Evolutionary conservation across 2,797 vertebrate genomes (phyloP).

Genomic region (Dermochelys coriacea): DNA sequence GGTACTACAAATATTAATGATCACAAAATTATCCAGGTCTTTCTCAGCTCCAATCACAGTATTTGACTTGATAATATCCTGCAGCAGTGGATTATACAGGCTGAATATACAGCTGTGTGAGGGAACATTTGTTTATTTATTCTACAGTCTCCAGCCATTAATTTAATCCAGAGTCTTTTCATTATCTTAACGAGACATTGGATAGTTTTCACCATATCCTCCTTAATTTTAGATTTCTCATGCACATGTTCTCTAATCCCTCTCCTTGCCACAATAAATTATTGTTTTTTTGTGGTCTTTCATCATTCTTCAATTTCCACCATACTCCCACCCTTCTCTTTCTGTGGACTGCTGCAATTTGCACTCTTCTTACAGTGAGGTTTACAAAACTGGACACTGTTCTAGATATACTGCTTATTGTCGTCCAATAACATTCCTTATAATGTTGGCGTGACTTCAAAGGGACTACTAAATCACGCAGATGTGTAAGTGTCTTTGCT

Average conservation of each 20-base stretch:
- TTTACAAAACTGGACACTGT: not conserved
- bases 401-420: not conserved
- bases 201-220: not conserved
- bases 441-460: not conserved
- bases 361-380: not conserved
- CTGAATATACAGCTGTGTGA: not conserved
- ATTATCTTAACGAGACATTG: not conserved
- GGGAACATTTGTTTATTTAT: constrained; percentile 40
- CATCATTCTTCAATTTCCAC: not conserved
- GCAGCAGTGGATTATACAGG: constrained; percentile 7
- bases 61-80: constrained; percentile 20
- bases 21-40: not conserved
- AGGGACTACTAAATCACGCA: not conserved
- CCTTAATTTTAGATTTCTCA: not conserved
- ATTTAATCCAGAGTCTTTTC: not conserved
- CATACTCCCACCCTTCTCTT: not conserved
- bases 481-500: not conserved
- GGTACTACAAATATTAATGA: not conserved
- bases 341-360: not conserved
- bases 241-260: not conserved
- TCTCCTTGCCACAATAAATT: not conserved
- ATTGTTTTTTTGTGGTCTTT: not conserved
- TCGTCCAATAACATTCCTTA: not conserved
- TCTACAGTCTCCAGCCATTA: not conserved
- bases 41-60: not conserved